Conservation (phyloP, 2,113 vertebrate species). For the Nannobrachium achirus region DNA sequence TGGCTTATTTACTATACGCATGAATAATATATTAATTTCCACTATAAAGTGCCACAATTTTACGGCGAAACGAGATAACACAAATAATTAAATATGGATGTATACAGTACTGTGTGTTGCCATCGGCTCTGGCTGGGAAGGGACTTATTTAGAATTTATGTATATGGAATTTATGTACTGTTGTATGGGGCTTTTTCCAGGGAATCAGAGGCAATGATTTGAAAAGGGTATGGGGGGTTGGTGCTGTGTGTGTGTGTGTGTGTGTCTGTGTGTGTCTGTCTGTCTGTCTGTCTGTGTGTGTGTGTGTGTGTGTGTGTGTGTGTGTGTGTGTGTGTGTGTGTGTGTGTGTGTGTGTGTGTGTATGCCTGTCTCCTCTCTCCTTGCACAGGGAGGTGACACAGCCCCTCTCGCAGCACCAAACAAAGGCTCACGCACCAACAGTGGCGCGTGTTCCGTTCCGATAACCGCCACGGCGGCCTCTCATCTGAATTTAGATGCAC, state of each 20-base stretch:
- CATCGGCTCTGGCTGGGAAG: no score
- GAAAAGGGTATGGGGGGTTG: slow-evolving; percentile 19
- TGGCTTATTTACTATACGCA: background rate
- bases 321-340: slow-evolving; percentile 25
- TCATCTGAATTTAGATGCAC: slow-evolving; percentile 75
- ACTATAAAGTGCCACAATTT: background rate
- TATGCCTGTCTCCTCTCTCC: slow-evolving; percentile 67
- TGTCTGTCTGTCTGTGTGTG: background rate
- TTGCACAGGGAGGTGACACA: slow-evolving; percentile 76
- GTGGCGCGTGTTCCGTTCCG: slow-evolving; percentile 68
- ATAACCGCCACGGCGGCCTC: slow-evolving; percentile 75
- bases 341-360: slow-evolving; percentile 29
- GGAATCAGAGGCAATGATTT: slow-evolving; percentile 43
- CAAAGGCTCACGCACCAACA: slow-evolving; percentile 73
- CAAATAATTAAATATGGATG: background rate
- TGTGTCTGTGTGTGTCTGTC: slow-evolving; percentile 19
- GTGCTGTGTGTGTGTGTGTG: slow-evolving; percentile 17
- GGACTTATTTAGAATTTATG: no score
- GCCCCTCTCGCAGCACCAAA: slow-evolving; percentile 72
- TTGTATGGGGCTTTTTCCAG: slow-evolving; percentile 48
- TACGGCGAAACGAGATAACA: background rate
- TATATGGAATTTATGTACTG: slow-evolving; percentile 37
- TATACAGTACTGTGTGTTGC: slow-evolving; percentile 6
- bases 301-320: background rate
- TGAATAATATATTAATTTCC: slow-evolving; percentile 1